Evolutionary conservation across 2,888 invertebrate species (phyloP).

Genomic region (Chymomyza amoena): DNA sequence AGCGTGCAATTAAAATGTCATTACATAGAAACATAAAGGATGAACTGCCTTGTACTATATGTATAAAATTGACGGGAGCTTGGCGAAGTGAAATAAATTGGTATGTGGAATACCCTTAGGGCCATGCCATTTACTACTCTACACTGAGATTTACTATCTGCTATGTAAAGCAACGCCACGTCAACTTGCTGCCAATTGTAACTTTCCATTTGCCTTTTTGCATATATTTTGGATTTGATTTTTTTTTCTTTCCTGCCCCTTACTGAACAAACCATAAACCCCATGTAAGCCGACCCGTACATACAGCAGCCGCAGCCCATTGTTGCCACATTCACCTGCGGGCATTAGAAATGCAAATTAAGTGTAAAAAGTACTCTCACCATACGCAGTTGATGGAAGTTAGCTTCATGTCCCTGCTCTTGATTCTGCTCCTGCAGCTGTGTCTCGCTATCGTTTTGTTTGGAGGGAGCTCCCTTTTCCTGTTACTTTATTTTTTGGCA

Average conservation of each 20-base stretch:
- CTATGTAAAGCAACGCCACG: neutral
- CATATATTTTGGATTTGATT: slow-evolving; percentile 31
- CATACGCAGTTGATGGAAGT: neutral
- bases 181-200: neutral
- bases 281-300: slow-evolving; percentile 25
- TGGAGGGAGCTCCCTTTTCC: slow-evolving; percentile 11
- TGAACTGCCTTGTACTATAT: slow-evolving; percentile 1
- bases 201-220: neutral
- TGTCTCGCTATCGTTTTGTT: neutral
- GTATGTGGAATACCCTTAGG: slow-evolving; percentile 19
- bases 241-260: slow-evolving; percentile 8
- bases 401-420: neutral
- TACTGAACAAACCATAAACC: slow-evolving; percentile 34
- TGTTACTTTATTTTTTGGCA: slow-evolving; percentile 44
- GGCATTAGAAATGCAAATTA: slow-evolving; percentile 58
- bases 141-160: neutral
- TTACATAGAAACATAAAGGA: slow-evolving; percentile 59
- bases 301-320: neutral
- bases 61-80: slow-evolving; percentile 5
- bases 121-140: slow-evolving; percentile 3
- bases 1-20: slow-evolving; percentile 68
- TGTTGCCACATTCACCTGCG: slow-evolving; percentile 20
- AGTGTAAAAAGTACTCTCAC: slow-evolving; percentile 36
- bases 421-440: neutral
- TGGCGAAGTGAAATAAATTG: slow-evolving; percentile 23